phyloP scores from a whole-genome alignment of 2,888 invertebrate genomes.

The Sinopyrophorus schimmeli region DNA sequence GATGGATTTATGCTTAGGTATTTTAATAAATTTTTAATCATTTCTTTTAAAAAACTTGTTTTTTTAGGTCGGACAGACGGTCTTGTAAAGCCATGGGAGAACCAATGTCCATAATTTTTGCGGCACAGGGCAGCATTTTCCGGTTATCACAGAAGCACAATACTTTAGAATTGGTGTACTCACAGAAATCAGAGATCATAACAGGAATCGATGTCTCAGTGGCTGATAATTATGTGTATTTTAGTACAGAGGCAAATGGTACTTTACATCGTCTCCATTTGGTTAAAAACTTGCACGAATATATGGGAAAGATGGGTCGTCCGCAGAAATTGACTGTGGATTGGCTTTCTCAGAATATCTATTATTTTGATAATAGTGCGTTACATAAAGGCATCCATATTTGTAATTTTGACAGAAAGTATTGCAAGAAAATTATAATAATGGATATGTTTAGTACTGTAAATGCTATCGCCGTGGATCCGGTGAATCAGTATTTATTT shows the following conservation, averaged over 20 bases:
- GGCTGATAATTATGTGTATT: constrained; percentile 56
- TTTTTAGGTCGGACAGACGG: constrained; percentile 60
- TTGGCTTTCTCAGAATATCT: constrained; percentile 74
- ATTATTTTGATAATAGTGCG: constrained; percentile 59
- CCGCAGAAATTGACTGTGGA: constrained; percentile 68
- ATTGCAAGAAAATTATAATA: constrained; percentile 55
- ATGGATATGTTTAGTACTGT: constrained; percentile 59
- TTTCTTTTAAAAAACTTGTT: too few relatives aligned
- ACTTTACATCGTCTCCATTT: constrained; percentile 54
- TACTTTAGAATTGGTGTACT: constrained; percentile 50
- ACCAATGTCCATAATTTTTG: constrained; percentile 60
- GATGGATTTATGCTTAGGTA: constrained; percentile 63
- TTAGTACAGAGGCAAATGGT: constrained; percentile 54
- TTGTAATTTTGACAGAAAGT: constrained; percentile 47
- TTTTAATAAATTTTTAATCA: constrained; percentile 11
- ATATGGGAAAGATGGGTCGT: constrained; percentile 55
- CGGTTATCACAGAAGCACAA: constrained; percentile 54
- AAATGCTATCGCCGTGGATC: constrained; percentile 67
- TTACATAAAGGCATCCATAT: constrained; percentile 44
- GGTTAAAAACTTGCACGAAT: constrained; percentile 48
- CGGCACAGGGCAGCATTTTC: constrained; percentile 61
- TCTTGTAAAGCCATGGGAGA: constrained; percentile 69
- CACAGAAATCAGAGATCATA: constrained; percentile 56
- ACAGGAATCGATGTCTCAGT: constrained; percentile 61
- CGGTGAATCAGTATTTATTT: constrained; percentile 62